Evolutionary conservation across 2,797 vertebrate species (phyloP).

Genomic region (Peromyscus attwateri): DNA sequence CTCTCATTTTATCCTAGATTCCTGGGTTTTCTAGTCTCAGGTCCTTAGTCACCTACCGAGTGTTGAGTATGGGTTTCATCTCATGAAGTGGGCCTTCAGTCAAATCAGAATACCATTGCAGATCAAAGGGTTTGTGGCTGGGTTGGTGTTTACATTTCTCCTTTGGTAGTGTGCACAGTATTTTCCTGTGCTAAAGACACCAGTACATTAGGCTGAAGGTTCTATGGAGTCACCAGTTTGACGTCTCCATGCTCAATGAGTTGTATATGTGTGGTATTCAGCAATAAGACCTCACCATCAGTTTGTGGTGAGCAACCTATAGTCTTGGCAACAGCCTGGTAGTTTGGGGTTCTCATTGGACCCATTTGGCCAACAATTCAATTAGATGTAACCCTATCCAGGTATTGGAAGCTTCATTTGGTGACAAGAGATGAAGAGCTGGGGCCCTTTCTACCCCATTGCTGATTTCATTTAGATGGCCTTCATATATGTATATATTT

Average conservation of each 20-base stretch:
- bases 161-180: neutral
- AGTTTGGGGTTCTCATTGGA: neutral
- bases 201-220: neutral
- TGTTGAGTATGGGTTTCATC: neutral
- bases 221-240: neutral
- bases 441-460: neutral
- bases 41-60: neutral
- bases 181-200: neutral
- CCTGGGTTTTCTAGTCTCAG: neutral
- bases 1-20: neutral
- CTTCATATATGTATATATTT: neutral
- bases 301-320: neutral
- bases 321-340: neutral
- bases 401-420: neutral
- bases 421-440: neutral
- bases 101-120: too few relatives aligned
- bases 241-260: neutral
- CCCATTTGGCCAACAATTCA: neutral
- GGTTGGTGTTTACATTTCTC: neutral
- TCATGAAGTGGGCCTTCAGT: neutral
- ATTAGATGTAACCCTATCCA: neutral
- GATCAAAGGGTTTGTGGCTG: neutral
- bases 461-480: neutral
- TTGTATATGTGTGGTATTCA: neutral
- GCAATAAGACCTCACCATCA: neutral